Evolutionary conservation across 1,140 invertebrate species (phyloP), one percentile per base, ranked within the genome.

Genomic region (Ceratina calcarata): DNA sequence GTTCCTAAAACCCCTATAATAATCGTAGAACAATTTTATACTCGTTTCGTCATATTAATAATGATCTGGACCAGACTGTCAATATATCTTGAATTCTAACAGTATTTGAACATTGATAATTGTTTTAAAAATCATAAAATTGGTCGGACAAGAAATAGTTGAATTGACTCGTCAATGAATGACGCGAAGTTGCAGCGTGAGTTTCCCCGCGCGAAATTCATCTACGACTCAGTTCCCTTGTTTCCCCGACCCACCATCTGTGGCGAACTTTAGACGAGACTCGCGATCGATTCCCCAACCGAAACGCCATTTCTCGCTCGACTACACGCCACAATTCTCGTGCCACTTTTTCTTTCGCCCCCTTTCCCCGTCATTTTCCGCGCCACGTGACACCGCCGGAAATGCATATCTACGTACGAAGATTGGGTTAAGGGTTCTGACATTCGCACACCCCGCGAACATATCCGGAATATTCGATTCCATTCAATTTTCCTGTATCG

Each of bases 231-330:
- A 32, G 18, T 18, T 6, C 4, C n/a, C 22, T 15, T 13, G 12
- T 22, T 70, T 45, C 55, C n/a, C 4, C n/a, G 20, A 45, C 37
- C 57, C 49, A 68, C 68, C 68, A 71, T 78, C 49, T 71, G 76
- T 55, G 49, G 60, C 68, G 27, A 72, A 72, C 20, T 78, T 64
- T 6, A 55, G 60, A 62, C n/a, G 20, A 16, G 75, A 55, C 15
- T 45, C 6, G 32, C 68, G 68, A 78, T 78, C 68, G 76, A 78
- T 78, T 49, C 27, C 12, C 0, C 15, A 27, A 20, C 15, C 55
- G 37, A 45, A 24, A 78, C 76, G 60, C 68, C 76, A 78, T 78
- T 78, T 57, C 61, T 62, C 68, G 76, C 68, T 78, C 20, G 60
- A 64, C 20, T 72, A 69, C 32, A 27, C 67, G 20, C 16, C 20